A percentile compares a stretch with the other conserved stretches of the same genome.
phyloP scores from a whole-genome alignment of 2,113 vertebrate species.

The Gopherus flavomarginatus region DNA sequence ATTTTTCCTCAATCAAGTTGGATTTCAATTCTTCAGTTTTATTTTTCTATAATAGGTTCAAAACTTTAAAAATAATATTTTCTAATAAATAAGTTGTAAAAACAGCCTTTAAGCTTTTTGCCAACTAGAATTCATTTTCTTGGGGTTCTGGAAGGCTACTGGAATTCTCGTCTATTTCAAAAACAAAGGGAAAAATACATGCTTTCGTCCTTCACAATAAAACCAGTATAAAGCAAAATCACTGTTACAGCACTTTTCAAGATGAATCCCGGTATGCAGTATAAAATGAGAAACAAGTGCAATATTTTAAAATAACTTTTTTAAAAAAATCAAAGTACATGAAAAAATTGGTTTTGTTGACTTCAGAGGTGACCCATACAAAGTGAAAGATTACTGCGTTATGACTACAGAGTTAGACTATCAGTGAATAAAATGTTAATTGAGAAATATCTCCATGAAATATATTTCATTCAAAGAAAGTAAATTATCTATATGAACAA shows the following conservation, averaged over 20 bases:
- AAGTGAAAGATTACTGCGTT: not conserved
- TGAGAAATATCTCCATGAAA: not conserved
- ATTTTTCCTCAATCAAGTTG: not conserved
- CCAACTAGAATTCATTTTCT: not conserved
- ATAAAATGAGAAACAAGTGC: not conserved
- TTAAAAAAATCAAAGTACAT: not conserved
- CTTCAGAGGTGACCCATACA: not conserved
- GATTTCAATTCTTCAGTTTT: not conserved
- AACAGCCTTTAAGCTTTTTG: not conserved
- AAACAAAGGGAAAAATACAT: not conserved
- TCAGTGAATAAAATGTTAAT: not conserved
- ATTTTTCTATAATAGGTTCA: conserved; percentile 8
- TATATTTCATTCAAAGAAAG: not conserved
- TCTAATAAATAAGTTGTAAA: not conserved
- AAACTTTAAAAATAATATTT: conserved; percentile 6
- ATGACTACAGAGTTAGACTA: not conserved
- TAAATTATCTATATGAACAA: not conserved
- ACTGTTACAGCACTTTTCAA: not conserved
- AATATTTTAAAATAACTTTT: not conserved
- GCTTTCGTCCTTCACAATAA: not conserved
- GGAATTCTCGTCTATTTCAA: not conserved
- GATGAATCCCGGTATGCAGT: not conserved
- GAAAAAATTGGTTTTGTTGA: not conserved
- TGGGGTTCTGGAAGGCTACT: not conserved
- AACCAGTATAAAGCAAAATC: not conserved